Percentiles rank a stretch among this genome's conserved stretches.
Evolutionary conservation across 2,113 vertebrate species (phyloP).

Genomic region (Cavia aperea): DNA sequence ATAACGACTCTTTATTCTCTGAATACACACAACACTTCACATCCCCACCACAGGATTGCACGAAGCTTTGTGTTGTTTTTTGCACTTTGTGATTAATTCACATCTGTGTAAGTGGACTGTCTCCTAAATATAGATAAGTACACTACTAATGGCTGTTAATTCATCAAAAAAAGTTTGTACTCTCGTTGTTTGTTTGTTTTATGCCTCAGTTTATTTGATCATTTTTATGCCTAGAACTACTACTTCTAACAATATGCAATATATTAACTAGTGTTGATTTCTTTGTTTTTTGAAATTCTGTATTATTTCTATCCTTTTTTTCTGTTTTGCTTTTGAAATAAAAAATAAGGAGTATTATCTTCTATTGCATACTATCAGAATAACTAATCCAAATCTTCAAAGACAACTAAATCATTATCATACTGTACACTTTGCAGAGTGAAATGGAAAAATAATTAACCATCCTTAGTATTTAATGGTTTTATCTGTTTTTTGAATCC

Average conservation of each 20-base stretch:
- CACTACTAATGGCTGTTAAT: too few species aligned
- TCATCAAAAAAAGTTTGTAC: too few species aligned
- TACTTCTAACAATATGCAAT: too few species aligned
- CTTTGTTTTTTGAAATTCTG: too few species aligned
- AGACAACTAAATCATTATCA: neutral
- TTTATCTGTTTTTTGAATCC: neutral
- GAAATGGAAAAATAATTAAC: neutral
- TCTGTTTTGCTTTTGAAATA: too few species aligned
- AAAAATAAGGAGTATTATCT: neutral
- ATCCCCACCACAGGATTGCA: neutral
- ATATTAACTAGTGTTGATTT: too few species aligned
- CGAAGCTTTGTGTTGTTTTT: neutral
- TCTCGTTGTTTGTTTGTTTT: too few species aligned
- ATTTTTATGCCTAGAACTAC: too few species aligned
- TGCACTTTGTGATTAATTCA: neutral
- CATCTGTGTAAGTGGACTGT: neutral
- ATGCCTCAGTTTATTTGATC: too few species aligned
- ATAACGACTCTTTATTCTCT: neutral
- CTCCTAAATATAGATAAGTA: neutral
- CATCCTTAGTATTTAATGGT: neutral
- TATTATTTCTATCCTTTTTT: too few species aligned
- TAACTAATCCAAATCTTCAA: neutral
- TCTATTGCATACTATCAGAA: neutral
- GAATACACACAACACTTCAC: neutral
- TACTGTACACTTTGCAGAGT: neutral